Evolutionary conservation across 2,113 vertebrate genomes (phyloP).

Genomic region (Apus apus): DNA sequence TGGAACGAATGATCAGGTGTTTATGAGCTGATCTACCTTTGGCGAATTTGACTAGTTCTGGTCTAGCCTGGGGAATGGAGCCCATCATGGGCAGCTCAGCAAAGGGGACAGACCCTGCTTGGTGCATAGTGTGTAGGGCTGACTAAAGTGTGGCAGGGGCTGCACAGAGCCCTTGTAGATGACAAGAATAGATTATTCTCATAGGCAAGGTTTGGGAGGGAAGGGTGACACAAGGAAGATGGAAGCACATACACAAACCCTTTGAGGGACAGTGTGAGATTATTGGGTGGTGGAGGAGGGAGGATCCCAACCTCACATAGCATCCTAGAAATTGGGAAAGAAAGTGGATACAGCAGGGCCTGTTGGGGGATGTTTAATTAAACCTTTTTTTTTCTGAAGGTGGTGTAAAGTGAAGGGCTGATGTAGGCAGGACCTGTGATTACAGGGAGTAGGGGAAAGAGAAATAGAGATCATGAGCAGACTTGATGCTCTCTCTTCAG

Average conservation of each 20-base stretch:
- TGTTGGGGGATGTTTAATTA: not conserved
- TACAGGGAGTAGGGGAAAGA: not conserved
- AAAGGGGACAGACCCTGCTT: not conserved
- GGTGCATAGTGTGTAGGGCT: fast-evolving
- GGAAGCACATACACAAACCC: not conserved
- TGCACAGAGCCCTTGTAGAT: not conserved
- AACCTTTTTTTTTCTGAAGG: not conserved
- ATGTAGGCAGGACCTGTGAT: not conserved
- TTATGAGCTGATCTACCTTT: fast-evolving
- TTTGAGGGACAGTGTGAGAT: not conserved
- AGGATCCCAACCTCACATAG: not conserved
- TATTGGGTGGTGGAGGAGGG: not conserved
- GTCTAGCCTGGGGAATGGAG: not conserved
- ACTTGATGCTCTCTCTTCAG: not conserved
- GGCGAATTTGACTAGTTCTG: not conserved
- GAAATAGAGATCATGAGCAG: not conserved
- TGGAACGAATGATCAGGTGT: not conserved
- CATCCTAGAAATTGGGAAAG: not conserved
- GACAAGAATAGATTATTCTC: not conserved
- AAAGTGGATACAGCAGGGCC: not conserved
- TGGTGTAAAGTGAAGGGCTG: not conserved
- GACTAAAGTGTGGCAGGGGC: not conserved
- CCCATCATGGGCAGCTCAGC: fast-evolving
- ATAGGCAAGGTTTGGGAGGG: not conserved
- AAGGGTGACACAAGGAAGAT: not conserved